These are phyloP conservation scores for Marcusenius ussheri DNA, from an alignment of 2,113 vertebrate genomes.

Conservation along the genomic window DNA sequence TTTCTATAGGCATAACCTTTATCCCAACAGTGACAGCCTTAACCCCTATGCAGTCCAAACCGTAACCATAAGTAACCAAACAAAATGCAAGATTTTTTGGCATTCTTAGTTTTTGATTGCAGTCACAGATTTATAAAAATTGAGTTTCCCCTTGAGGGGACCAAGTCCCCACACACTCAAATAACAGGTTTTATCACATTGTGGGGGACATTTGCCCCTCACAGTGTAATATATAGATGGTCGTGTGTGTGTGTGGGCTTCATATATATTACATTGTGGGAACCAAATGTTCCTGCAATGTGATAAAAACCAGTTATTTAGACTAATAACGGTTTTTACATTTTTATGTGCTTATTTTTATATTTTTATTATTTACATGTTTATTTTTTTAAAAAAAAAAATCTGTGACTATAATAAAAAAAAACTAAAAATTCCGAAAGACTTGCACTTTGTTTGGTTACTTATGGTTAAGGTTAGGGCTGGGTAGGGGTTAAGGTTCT, in stretches of 20 bases:
- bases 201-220: background rate
- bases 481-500: no score
- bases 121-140: background rate
- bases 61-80: background rate
- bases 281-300: background rate
- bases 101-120: background rate
- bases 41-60: background rate
- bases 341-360: background rate
- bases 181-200: background rate
- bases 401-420: no score
- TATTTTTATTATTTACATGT: background rate
- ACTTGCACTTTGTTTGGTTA: no score
- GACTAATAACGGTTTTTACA: background rate
- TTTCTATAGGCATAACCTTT: background rate
- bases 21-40: background rate
- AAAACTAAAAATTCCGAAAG: no score
- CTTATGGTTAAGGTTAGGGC: no score
- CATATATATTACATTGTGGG: background rate
- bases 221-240: background rate
- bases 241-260: background rate
- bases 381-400: background rate
- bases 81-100: no score
- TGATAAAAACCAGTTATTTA: background rate
- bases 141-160: background rate
- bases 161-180: background rate